phyloP scores from a whole-genome alignment of 2,888 invertebrate species.

The Fabriciana adippe region DNA sequence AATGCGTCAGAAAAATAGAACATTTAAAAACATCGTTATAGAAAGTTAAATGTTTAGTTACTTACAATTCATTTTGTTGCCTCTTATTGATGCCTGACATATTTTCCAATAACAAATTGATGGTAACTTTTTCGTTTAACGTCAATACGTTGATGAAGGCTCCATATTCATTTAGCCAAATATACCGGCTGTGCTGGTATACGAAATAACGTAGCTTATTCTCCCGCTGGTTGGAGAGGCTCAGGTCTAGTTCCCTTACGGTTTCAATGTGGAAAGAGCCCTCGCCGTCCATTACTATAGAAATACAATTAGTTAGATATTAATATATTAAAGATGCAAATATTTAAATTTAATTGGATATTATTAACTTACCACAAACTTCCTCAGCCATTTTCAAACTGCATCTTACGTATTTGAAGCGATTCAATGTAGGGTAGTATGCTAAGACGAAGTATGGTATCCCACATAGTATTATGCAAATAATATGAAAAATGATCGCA shows the following conservation, averaged over 20 bases:
- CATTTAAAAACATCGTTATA: no score
- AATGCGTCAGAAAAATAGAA: no score
- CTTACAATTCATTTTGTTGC: slow-evolving; percentile 83
- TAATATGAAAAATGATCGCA: slow-evolving; percentile 72
- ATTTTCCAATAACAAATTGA: slow-evolving; percentile 77
- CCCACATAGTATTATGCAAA: slow-evolving; percentile 77
- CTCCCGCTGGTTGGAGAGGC: slow-evolving; percentile 68
- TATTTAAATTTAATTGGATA: background rate
- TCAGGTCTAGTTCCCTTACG: slow-evolving; percentile 69
- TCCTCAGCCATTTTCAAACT: slow-evolving; percentile 80
- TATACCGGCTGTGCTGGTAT: slow-evolving; percentile 81
- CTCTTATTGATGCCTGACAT: slow-evolving; percentile 77
- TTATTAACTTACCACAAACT: slow-evolving; percentile 75
- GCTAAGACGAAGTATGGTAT: slow-evolving; percentile 81
- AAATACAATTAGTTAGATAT: slow-evolving; percentile 25
- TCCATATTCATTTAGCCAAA: slow-evolving; percentile 78
- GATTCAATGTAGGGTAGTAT: slow-evolving; percentile 81
- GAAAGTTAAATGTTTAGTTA: slow-evolving; percentile 33
- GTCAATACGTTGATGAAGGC: slow-evolving; percentile 74
- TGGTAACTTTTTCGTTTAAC: slow-evolving; percentile 74
- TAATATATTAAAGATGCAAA: background rate
- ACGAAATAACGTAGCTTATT: slow-evolving; percentile 78
- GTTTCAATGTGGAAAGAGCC: slow-evolving; percentile 70
- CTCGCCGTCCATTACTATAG: slow-evolving; percentile 76
- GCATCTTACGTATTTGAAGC: slow-evolving; percentile 80